Base-by-base conservation (phyloP, 53 echinoderm and acorn worm genomes). In the Echinarachnius parma region DNA sequence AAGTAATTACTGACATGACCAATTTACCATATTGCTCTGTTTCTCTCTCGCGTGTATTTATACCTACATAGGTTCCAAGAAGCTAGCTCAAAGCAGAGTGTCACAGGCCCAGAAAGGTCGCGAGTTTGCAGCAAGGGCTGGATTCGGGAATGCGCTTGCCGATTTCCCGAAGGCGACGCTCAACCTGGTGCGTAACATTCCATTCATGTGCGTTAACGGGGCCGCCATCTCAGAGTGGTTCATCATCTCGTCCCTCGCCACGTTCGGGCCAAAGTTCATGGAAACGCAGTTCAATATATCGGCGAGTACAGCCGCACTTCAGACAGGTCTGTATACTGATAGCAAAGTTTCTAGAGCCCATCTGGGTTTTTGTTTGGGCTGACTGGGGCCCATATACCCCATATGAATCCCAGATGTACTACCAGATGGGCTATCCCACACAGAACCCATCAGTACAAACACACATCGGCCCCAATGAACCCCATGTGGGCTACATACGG, bases 201-300 rank as follows among this genome's bases (percentile, higher is more conserved):
- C 95, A 16, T 95, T 87, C 60, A 84, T 95, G 81, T 95, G 87
- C 35, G 83, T 88, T 28, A 82, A 87, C 46, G 84, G 80, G 20
- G 81, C 92, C 13, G 83, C 83, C 2, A 64, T 80, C 49, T 83
- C 95, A 26, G 95, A 94, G 71, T 86, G 83, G 83, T 94, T 93
- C 48, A 75, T 94, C 46, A 75, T 90, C 9, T 78, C 95, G 1
- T 86, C 81, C 23, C 80, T 90, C 34, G 86, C 95, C 8, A 86
- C 86, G 11, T 95, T 95, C 39, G 95, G 85, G 11, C 90, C 95
- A n/a, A 95, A 95, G 70, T 95, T 95, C 63, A 69, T 95, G 63
- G 95, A 95, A 39, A 87, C 95, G 9, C 95, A 95, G 50, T 95
- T 95, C 44, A 89, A 81, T 21, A 57, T 89, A 49, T 53, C 90